Conservation (phyloP, 2,797 vertebrate genomes). For the Luscinia megarhynchos region DNA sequence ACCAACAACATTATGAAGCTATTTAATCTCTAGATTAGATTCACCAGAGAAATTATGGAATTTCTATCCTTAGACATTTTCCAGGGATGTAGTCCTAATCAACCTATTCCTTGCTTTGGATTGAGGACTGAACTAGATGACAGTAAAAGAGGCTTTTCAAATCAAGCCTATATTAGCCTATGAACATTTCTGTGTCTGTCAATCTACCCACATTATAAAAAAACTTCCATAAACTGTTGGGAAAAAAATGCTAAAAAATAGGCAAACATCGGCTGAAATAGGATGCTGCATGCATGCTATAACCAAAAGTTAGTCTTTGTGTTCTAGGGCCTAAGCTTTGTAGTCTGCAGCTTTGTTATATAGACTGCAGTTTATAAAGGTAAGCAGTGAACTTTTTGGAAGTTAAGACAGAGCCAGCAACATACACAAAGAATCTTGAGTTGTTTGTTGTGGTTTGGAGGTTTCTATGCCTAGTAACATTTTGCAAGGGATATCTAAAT, state of each 20-base stretch:
- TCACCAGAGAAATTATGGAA: neutral
- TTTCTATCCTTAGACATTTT: neutral
- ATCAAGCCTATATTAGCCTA: neutral
- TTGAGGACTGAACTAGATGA: neutral
- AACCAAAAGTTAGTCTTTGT: neutral
- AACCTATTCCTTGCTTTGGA: neutral
- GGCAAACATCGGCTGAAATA: neutral
- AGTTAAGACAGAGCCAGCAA: neutral
- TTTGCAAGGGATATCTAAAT: neutral
- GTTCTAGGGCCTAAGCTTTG: neutral
- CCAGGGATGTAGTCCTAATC: neutral
- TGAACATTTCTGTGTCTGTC: neutral
- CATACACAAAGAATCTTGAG: neutral
- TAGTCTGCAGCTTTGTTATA: neutral
- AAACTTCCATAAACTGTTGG: fast-evolving
- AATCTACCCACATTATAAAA: neutral
- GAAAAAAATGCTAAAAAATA: neutral
- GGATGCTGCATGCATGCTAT: fast-evolving
- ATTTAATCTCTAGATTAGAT: neutral
- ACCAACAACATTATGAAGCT: fast-evolving
- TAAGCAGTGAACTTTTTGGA: neutral
- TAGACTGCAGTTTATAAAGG: neutral
- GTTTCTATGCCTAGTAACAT: neutral
- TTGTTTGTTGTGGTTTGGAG: neutral
- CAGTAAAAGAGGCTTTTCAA: neutral